Percentiles rank a stretch among this genome's conserved stretches.
Conservation (phyloP, 2,113 vertebrate genomes). For the Actinemys pallida region DNA sequence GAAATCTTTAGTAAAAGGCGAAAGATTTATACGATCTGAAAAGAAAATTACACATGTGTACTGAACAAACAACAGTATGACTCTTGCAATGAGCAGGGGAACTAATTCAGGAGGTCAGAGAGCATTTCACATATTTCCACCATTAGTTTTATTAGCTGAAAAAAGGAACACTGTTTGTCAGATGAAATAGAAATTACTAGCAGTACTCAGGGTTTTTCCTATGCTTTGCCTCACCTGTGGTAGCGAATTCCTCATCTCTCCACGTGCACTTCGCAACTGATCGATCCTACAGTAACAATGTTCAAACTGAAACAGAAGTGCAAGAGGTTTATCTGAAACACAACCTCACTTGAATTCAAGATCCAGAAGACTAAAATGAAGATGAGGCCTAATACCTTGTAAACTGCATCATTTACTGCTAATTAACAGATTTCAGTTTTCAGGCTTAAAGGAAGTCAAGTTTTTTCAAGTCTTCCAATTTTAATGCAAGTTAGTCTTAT, state of each 20-base stretch:
- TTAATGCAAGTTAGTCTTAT: background rate
- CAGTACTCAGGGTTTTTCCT: too few relatives aligned
- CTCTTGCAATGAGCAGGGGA: background rate
- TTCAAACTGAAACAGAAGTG: constrained; percentile 6
- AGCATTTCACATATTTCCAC: background rate
- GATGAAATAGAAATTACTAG: background rate
- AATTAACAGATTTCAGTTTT: background rate
- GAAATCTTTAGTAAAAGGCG: constrained; percentile 74
- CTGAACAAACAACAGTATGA: background rate
- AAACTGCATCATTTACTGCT: background rate
- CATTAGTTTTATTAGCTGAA: background rate
- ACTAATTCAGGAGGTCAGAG: background rate
- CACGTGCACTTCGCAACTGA: background rate
- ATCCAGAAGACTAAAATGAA: background rate
- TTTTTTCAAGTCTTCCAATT: background rate
- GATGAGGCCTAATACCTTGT: background rate
- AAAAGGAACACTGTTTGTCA: background rate
- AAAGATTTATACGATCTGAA: too few relatives aligned
- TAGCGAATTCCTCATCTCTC: background rate
- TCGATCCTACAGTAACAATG: background rate
- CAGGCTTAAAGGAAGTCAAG: background rate
- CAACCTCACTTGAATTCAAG: background rate
- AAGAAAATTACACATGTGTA: background rate
- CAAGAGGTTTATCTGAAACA: background rate
- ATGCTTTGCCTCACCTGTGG: background rate